A percentile compares a stretch with the other conserved stretches of the same genome.
Evolutionary conservation across 2,888 invertebrate species (phyloP).

Genomic region (Leptothorax acervorum): DNA sequence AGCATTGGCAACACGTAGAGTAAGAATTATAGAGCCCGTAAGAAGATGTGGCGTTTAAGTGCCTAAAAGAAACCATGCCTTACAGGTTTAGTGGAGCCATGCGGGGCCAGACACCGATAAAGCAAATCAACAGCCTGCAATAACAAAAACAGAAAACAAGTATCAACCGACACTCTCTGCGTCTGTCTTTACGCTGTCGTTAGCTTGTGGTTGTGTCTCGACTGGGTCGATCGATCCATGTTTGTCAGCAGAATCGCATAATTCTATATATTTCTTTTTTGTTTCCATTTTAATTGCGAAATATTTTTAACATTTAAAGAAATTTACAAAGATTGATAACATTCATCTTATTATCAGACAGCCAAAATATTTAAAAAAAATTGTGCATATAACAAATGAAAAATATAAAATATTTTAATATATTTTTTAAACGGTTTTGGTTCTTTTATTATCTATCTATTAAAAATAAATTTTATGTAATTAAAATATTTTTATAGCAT

Average conservation of each 20-base stretch:
- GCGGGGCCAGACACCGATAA: slow-evolving; percentile 86
- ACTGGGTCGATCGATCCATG: slow-evolving; percentile 70
- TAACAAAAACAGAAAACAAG: slow-evolving; percentile 85
- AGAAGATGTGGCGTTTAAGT: slow-evolving; percentile 73
- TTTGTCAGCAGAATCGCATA: slow-evolving; percentile 57
- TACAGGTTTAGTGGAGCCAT: slow-evolving; percentile 85
- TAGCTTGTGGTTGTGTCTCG: slow-evolving; percentile 53
- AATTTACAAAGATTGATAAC: slow-evolving; percentile 58
- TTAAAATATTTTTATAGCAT: not conserved
- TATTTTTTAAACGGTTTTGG: not conserved
- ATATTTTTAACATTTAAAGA: slow-evolving; percentile 62
- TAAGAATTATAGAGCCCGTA: slow-evolving; percentile 69
- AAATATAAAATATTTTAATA: not conserved
- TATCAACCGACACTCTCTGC: slow-evolving; percentile 82
- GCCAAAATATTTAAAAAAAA: not conserved
- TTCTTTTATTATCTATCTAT: not conserved
- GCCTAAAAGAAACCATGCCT: slow-evolving; percentile 85
- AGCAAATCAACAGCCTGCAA: slow-evolving; percentile 85
- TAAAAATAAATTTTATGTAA: slow-evolving; percentile 11
- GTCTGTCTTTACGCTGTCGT: slow-evolving; percentile 42
- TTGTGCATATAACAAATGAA: not conserved
- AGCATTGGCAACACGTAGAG: slow-evolving; percentile 68
- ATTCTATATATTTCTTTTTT: slow-evolving; percentile 31
- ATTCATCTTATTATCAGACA: not conserved
- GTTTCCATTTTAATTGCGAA: slow-evolving; percentile 8